Conservation (phyloP, 2,888 invertebrate genomes). For the Pelosia muscerda region DNA sequence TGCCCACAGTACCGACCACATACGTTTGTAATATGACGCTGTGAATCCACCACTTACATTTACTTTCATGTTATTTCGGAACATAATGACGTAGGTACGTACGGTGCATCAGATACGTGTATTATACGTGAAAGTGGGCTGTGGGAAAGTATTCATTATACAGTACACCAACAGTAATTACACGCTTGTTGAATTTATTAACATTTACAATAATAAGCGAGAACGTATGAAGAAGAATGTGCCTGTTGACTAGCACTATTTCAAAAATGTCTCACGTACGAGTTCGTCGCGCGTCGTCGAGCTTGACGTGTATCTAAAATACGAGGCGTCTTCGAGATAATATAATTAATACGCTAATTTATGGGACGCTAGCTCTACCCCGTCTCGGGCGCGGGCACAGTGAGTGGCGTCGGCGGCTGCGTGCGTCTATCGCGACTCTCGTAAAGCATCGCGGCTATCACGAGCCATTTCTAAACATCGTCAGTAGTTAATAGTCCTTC, state of each 20-base stretch:
- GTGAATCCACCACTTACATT: constrained; percentile 11
- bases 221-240: constrained; percentile 4
- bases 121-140: constrained; percentile 35
- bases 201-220: background rate
- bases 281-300: background rate
- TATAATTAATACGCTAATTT: constrained; percentile 20
- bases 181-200: constrained; percentile 25
- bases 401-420: background rate
- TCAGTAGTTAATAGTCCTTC: constrained; percentile 35
- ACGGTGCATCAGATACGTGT: constrained; percentile 22
- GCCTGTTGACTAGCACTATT: constrained; percentile 3
- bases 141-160: constrained; percentile 30
- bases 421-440: constrained; percentile 15
- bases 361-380: constrained; percentile 21
- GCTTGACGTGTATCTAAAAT: constrained; percentile 27
- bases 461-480: constrained; percentile 44
- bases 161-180: constrained; percentile 20
- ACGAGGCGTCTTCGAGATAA: constrained; percentile 21
- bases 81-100: constrained; percentile 17
- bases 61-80: constrained; percentile 26
- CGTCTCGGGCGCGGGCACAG: background rate
- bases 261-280: constrained; percentile 3
- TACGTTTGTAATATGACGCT: background rate
- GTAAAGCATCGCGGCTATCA: constrained; percentile 28
- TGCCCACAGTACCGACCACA: background rate